Percentiles rank a stretch among this genome's conserved stretches.
These are phyloP conservation scores for Raja brachyura DNA, from an alignment of 2,113 vertebrate species.

Conservation along the genomic window DNA sequence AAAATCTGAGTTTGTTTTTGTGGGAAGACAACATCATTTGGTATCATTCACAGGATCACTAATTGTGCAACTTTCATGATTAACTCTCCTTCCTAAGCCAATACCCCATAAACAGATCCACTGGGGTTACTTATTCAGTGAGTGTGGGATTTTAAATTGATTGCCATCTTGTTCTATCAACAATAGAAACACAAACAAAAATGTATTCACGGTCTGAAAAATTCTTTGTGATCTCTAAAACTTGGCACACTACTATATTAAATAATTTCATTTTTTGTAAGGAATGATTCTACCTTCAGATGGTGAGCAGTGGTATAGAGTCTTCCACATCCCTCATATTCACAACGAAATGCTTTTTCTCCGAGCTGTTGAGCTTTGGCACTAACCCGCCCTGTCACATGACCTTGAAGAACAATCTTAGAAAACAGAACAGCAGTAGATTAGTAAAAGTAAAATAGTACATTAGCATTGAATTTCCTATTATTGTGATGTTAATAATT, in stretches of 20 bases:
- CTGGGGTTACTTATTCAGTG: neutral
- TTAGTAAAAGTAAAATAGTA: neutral
- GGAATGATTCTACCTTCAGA: constrained; percentile 67
- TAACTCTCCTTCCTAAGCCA: neutral
- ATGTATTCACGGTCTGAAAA: neutral
- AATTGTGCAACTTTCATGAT: neutral
- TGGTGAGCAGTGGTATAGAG: constrained; percentile 97
- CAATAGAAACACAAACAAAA: neutral
- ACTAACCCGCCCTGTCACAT: constrained; percentile 64
- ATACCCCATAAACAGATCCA: neutral
- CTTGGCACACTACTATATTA: neutral
- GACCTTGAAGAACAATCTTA: constrained; percentile 89
- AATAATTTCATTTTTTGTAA: neutral
- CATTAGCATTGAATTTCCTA: neutral
- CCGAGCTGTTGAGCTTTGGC: constrained; percentile 76
- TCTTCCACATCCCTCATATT: constrained; percentile 93
- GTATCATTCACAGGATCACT: neutral
- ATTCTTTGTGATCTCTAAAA: neutral
- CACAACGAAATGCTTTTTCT: constrained; percentile 93
- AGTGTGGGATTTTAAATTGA: neutral
- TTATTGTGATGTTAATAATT: neutral
- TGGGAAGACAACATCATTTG: neutral
- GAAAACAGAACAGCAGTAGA: constrained; percentile 5
- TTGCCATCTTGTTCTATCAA: neutral
- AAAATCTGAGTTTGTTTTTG: too few relatives aligned